Conservation (phyloP, 2,888 invertebrate genomes). For the Dynastes maya region DNA sequence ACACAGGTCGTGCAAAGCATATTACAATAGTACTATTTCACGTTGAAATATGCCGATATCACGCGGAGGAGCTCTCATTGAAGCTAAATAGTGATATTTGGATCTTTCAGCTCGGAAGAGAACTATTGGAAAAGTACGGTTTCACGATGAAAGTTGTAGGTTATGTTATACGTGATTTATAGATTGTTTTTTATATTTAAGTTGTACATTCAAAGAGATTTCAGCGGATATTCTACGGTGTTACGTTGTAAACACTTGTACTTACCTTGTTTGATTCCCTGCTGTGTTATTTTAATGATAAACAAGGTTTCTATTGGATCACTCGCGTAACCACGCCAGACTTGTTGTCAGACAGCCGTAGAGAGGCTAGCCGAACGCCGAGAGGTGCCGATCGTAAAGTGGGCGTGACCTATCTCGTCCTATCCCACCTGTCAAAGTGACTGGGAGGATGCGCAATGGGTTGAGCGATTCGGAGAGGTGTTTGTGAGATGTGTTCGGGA, state of each 20-base stretch:
- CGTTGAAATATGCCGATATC: conserved; percentile 3
- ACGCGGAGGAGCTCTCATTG: not conserved
- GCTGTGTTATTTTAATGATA: no score
- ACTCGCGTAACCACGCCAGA: conserved; percentile 59
- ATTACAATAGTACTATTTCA: not conserved
- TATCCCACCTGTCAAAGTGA: conserved; percentile 70
- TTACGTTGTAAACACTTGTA: not conserved
- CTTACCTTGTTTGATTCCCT: not conserved
- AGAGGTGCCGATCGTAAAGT: conserved; percentile 65
- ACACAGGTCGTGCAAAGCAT: conserved; percentile 53
- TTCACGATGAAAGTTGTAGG: conserved; percentile 59
- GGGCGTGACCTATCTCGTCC: conserved; percentile 61
- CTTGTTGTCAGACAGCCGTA: conserved; percentile 64
- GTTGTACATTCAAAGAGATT: not conserved
- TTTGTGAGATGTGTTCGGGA: conserved; percentile 65
- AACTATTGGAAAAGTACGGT: conserved; percentile 56
- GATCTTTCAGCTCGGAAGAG: no score
- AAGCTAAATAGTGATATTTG: not conserved
- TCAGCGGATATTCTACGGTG: not conserved
- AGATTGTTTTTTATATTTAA: not conserved
- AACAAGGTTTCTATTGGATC: not conserved
- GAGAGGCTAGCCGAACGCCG: conserved; percentile 64
- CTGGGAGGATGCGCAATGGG: conserved; percentile 68
- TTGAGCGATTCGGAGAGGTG: conserved; percentile 60
- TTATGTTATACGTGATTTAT: conserved; percentile 55